phyloP scores from a whole-genome alignment of 2,888 invertebrate genomes.

The Panopea generosa region DNA sequence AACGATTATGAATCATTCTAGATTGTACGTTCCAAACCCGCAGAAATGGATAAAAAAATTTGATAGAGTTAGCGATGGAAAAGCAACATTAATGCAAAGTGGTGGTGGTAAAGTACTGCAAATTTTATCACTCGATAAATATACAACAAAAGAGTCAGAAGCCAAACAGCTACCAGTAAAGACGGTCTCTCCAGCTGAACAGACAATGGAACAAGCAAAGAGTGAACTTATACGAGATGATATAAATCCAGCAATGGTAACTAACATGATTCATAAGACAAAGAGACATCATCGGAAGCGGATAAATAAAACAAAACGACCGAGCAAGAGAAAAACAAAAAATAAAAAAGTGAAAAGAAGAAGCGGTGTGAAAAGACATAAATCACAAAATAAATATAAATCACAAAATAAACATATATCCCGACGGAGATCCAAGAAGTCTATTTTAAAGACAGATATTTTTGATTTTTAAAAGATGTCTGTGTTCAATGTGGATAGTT shows the following conservation, averaged over 20 bases:
- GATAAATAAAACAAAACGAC: not conserved
- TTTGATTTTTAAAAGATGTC: slow-evolving; percentile 22
- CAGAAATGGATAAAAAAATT: slow-evolving; percentile 13
- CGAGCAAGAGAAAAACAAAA: not conserved
- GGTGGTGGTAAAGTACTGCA: not conserved
- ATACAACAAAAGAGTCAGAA: not conserved
- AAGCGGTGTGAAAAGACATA: not conserved
- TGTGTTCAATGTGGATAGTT: slow-evolving; percentile 23
- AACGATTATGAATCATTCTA: slow-evolving; percentile 28
- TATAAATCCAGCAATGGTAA: not conserved
- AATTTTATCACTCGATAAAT: not conserved
- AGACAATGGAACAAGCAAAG: not conserved
- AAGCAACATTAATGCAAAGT: slow-evolving; percentile 4
- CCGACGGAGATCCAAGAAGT: not conserved
- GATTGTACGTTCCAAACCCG: slow-evolving; percentile 18
- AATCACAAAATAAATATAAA: not conserved
- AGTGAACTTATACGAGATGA: not conserved
- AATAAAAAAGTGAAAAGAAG: not conserved
- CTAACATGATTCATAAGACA: not conserved
- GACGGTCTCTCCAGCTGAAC: not conserved
- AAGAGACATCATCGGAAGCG: not conserved
- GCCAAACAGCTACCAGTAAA: not conserved
- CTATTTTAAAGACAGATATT: not conserved
- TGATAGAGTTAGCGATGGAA: not conserved
- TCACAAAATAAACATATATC: not conserved